A percentile compares a stretch with the other conserved stretches of the same genome.
phyloP scores from a whole-genome alignment of 2,113 vertebrate genomes.

The Zosterops japonicus region DNA sequence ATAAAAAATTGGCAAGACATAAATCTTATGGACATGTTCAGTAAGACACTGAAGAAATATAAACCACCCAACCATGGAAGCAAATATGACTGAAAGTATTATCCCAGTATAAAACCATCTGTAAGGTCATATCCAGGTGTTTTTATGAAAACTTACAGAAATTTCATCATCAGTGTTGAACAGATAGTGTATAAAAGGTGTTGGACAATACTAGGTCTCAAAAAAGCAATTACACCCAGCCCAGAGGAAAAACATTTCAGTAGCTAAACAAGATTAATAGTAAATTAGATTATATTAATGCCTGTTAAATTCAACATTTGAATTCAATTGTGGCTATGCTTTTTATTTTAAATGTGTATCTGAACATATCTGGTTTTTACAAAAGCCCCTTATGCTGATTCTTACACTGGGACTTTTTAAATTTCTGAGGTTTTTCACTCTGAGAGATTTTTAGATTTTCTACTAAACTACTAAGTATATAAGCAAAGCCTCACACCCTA shows the following conservation, averaged over 20 bases:
- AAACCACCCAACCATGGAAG: background rate
- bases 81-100: background rate
- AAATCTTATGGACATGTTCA: background rate
- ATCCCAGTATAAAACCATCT: background rate
- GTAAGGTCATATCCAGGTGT: background rate
- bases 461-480: background rate
- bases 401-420: background rate
- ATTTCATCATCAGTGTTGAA: background rate
- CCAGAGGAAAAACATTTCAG: background rate
- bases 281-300: background rate
- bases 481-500: background rate
- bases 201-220: background rate
- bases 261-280: background rate
- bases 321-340: background rate
- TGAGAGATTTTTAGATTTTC: background rate
- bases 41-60: background rate
- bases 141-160: background rate
- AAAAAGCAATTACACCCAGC: background rate
- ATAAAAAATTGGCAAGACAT: background rate
- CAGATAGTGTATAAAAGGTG: background rate
- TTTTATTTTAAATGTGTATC: background rate
- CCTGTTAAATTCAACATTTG: background rate
- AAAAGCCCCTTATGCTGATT: background rate
- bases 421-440: background rate
- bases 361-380: background rate